These are phyloP conservation scores for Corapipo altera DNA, from an alignment of 2,113 vertebrate genomes.

Conservation along the genomic window DNA sequence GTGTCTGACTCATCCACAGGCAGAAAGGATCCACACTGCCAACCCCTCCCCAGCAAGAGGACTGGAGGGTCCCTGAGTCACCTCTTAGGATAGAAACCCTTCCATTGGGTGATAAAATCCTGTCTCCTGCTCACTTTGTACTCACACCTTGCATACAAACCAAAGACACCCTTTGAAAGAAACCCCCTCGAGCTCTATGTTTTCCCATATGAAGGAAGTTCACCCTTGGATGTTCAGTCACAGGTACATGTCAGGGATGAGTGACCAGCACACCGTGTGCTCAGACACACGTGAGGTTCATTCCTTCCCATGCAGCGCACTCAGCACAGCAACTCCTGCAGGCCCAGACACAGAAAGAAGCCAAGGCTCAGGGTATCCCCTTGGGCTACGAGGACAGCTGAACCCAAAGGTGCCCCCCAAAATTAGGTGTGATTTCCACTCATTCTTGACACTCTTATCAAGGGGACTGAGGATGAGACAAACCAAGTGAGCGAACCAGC, in stretches of 20 bases:
- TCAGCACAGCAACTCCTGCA: neutral
- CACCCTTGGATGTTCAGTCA: neutral
- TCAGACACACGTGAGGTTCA: neutral
- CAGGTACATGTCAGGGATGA: rapidly evolving
- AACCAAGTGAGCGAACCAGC: neutral
- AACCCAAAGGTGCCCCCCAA: neutral
- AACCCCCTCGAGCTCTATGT: neutral
- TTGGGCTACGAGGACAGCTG: neutral
- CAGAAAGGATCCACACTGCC: neutral
- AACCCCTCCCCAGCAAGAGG: neutral
- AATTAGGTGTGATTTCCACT: rapidly evolving
- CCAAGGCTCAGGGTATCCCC: neutral
- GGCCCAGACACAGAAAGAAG: neutral
- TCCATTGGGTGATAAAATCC: neutral
- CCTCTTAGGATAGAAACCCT: neutral
- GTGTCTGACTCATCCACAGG: neutral
- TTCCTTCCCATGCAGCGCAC: rapidly evolving
- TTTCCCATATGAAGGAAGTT: neutral
- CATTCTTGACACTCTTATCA: neutral
- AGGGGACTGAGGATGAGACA: neutral
- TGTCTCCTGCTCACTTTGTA: neutral
- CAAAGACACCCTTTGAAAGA: neutral
- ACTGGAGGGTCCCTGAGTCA: neutral
- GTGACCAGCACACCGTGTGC: rapidly evolving
- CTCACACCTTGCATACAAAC: neutral